Percentiles rank a stretch among this genome's conserved stretches.
These are phyloP conservation scores for Cyphomyrmex costatus DNA, from an alignment of 1,140 invertebrate genomes.

Conservation along the genomic window DNA sequence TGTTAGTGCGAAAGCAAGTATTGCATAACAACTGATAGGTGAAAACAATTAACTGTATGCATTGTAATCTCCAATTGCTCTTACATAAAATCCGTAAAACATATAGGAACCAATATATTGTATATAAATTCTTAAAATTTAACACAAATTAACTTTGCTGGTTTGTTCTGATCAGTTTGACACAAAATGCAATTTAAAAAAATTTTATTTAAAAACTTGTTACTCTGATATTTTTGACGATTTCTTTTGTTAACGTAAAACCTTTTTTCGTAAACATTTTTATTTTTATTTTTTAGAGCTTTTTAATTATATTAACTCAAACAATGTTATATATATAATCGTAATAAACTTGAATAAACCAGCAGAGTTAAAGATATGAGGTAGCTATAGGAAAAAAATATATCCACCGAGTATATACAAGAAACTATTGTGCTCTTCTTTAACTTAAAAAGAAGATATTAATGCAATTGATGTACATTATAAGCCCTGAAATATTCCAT, in stretches of 20 bases:
- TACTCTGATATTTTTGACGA: no score
- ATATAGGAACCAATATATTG: neutral
- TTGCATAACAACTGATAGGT: constrained; percentile 44
- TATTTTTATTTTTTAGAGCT: no score
- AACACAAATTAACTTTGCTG: neutral
- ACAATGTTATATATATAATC: no score
- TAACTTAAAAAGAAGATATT: neutral
- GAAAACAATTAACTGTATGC: constrained; percentile 46
- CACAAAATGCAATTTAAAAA: no score
- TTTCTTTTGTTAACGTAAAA: no score
- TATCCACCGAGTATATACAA: neutral
- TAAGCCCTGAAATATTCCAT: neutral
- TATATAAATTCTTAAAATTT: constrained; percentile 22
- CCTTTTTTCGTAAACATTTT: no score
- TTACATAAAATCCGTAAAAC: neutral
- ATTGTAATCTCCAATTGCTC: constrained; percentile 34
- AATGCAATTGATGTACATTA: neutral
- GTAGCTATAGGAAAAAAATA: neutral
- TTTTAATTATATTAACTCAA: no score
- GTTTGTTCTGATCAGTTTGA: no score
- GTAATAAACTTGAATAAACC: no score
- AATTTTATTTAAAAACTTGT: no score
- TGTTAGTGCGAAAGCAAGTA: constrained; percentile 79
- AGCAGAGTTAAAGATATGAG: neutral
- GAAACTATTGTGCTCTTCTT: neutral